Percentiles rank a stretch among this genome's conserved stretches.
Evolutionary conservation across 92 coral and sea anemone genomes (phyloP).

Genomic region (Porites lobata): DNA sequence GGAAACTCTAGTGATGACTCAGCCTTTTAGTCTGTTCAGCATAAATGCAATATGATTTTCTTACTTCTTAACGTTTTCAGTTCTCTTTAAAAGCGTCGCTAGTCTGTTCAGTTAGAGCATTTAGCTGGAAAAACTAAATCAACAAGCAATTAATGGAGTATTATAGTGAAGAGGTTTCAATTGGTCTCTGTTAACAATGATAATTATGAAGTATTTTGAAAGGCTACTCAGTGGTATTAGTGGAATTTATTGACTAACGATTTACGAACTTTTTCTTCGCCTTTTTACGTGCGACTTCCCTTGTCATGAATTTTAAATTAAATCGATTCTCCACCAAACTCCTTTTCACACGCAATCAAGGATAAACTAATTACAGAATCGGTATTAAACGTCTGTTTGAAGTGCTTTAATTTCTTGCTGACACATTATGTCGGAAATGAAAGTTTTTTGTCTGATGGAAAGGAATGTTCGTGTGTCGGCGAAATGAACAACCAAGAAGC

Average conservation of each 20-base stretch:
- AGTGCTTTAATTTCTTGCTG: slow-evolving; percentile 6
- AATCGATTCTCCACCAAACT: slow-evolving; percentile 16
- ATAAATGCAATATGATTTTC: too few relatives aligned
- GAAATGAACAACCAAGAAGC: slow-evolving; percentile 1
- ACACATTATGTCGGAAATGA: slow-evolving; percentile 1
- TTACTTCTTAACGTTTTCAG: too few relatives aligned
- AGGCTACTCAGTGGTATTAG: too few relatives aligned
- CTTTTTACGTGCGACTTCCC: not conserved
- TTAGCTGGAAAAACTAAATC: too few relatives aligned
- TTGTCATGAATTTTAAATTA: not conserved
- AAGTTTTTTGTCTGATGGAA: not conserved
- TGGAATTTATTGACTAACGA: not conserved
- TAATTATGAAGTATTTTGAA: not conserved
- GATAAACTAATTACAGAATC: slow-evolving; percentile 19
- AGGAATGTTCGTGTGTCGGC: not conserved
- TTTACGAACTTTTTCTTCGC: not conserved
- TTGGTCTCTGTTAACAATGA: not conserved
- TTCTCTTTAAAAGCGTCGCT: too few relatives aligned
- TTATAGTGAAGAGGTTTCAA: not conserved
- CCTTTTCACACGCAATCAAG: slow-evolving; percentile 20
- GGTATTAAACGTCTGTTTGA: not conserved
- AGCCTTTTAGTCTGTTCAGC: too few relatives aligned
- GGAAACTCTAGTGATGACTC: too few relatives aligned
- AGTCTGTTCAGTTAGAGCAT: too few relatives aligned
- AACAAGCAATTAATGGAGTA: not conserved